Percentiles rank a stretch among this genome's conserved stretches.
These are phyloP conservation scores for Crocallis elinguaria DNA, from an alignment of 2,888 invertebrate genomes.

Conservation along the genomic window DNA sequence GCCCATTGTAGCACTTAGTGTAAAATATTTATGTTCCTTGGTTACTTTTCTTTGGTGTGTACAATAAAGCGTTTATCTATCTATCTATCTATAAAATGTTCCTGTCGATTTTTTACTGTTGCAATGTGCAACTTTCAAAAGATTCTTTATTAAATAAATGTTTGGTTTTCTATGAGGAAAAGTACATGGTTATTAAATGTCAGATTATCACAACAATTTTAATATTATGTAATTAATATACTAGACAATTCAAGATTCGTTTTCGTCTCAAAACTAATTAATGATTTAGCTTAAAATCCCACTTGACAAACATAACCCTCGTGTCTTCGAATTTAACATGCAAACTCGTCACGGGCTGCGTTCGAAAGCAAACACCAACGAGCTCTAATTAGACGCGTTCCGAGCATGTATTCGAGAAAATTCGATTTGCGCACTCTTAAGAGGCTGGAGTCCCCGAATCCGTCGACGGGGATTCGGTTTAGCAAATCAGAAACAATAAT, in stretches of 20 bases:
- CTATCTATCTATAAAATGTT: slow-evolving; percentile 11
- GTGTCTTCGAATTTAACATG: slow-evolving; percentile 8
- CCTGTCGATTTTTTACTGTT: slow-evolving; percentile 13
- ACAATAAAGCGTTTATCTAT: too few species aligned
- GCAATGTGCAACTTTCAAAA: too few species aligned
- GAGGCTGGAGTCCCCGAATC: neutral
- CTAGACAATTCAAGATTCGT: too few species aligned
- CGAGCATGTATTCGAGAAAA: slow-evolving; percentile 24
- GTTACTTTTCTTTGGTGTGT: too few species aligned
- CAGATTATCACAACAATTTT: too few species aligned
- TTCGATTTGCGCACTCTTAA: slow-evolving; percentile 18
- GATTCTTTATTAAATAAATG: too few species aligned
- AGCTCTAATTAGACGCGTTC: slow-evolving; percentile 24
- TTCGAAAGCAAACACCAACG: slow-evolving; percentile 17
- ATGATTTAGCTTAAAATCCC: slow-evolving; percentile 1
- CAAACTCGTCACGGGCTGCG: slow-evolving; percentile 20
- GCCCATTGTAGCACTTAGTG: too few species aligned
- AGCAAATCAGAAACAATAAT: too few species aligned
- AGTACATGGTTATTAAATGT: too few species aligned
- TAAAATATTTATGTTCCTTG: too few species aligned
- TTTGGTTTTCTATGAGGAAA: too few species aligned
- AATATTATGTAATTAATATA: too few species aligned
- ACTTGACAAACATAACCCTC: slow-evolving; percentile 9
- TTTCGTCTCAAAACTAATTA: slow-evolving; percentile 3
- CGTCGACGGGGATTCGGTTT: neutral